Base-by-base conservation (phyloP, 2,888 invertebrate species). In the Mystacides longicornis region DNA sequence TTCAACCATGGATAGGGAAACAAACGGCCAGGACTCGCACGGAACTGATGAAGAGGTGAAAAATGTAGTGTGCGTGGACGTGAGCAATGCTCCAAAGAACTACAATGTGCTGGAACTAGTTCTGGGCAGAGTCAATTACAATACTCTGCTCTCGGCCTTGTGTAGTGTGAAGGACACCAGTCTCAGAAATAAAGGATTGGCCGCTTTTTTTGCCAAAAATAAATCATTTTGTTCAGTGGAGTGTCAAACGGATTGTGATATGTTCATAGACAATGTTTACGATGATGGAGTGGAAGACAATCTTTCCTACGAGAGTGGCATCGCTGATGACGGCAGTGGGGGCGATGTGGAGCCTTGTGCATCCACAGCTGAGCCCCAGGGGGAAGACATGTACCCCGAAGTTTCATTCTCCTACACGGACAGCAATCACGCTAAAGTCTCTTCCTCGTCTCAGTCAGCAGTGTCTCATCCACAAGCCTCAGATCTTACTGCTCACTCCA, bases 131-230 rank as follows among this genome's bases (percentile, higher is more conserved):
- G 48, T 23, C 4, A 48, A 48, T 23, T 48, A 48, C 16, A 23
- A 48, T n/a, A 23, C 21, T 3, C 3, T 54, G 14, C 43, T 54
- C 1, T 49, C 54, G 2, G 54, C 54, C 18, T 16, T 54, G 49
- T 54, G 54, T 23, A 42, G 43, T n/a, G 48, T 54, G 3, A 37
- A 23, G 21, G 43, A 54, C 7, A 18, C 48, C 9, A 23, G 22
- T 2, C 37, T 22, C 1, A 49, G 43, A 20, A 21, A 31, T 18
- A 23, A 31, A 22, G 54, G 48, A 14, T 43, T 54, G 18, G 49
- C 49, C 2, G 54, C 54, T 5, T 54, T 54, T 20, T 54, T 54
- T 20, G 37, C 54, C 1, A 42, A 14, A 1, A 49, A 22, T 27
- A 54, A 49, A 43, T 23, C 49, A 11, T 54, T 23, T 23, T 23